Conservation (phyloP, 2,888 invertebrate species). For the Drosophila neotestacea region DNA sequence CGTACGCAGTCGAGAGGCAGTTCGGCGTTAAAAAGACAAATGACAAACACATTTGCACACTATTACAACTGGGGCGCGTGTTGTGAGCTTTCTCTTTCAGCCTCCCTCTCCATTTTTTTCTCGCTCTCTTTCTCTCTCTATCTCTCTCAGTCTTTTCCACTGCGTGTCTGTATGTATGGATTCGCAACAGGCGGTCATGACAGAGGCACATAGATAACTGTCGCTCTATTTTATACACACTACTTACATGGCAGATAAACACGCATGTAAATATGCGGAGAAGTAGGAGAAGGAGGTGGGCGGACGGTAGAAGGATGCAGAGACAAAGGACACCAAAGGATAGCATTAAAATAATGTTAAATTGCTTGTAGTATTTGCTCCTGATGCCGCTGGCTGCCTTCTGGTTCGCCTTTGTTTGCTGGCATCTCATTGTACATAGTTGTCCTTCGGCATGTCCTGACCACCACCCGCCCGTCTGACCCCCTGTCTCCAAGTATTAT, state of each 20-base stretch:
- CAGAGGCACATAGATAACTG: constrained; percentile 65
- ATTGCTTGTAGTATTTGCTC: constrained; percentile 70
- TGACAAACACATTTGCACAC: constrained; percentile 76
- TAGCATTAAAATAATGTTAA: constrained; percentile 72
- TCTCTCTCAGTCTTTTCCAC: constrained; percentile 1
- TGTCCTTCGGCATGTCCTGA: constrained; percentile 64
- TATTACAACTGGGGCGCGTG: constrained; percentile 61
- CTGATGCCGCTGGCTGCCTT: constrained; percentile 32
- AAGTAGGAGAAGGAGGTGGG: not conserved
- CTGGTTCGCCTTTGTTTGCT: constrained; percentile 53
- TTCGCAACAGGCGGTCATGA: constrained; percentile 72
- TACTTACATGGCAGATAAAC: constrained; percentile 72
- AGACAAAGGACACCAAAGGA: constrained; percentile 62
- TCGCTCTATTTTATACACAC: constrained; percentile 73
- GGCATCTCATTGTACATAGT: constrained; percentile 57
- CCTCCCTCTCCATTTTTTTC: not conserved
- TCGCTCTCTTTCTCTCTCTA: not conserved
- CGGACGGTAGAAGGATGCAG: constrained; percentile 2
- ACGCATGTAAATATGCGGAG: constrained; percentile 65
- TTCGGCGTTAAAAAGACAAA: constrained; percentile 74
- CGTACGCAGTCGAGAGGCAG: constrained; percentile 53
- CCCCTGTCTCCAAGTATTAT: constrained; percentile 24
- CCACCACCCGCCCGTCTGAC: not conserved
- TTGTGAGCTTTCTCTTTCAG: constrained; percentile 32
- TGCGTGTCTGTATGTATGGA: constrained; percentile 5